Evolutionary conservation across 1,140 invertebrate species (phyloP).

Genomic region (Apolygus lucorum): DNA sequence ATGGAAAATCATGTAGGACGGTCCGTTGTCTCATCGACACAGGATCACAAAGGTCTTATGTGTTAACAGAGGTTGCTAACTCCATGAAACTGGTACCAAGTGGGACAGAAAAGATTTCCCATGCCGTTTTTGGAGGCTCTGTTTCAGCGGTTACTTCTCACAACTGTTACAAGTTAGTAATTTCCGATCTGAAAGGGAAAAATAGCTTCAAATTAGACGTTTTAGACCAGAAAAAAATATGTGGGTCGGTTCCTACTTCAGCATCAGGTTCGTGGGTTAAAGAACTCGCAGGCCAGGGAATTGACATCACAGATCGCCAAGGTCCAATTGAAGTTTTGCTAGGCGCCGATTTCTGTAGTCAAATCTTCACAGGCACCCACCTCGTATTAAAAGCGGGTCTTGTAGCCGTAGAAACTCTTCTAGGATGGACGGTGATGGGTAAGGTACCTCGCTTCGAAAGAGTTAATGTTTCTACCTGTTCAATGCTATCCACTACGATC

Average conservation of each 20-base stretch:
- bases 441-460: background rate
- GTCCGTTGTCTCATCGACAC: no score
- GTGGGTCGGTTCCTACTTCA: background rate
- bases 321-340: background rate
- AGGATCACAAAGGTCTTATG: no score
- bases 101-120: no score
- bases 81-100: no score
- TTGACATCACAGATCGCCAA: background rate
- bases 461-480: background rate
- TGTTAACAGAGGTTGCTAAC: no score
- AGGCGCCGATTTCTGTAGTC: background rate
- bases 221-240: background rate
- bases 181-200: no score
- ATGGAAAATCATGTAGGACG: no score
- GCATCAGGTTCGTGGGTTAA: background rate
- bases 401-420: background rate
- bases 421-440: background rate
- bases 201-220: background rate
- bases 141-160: no score
- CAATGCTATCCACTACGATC: background rate
- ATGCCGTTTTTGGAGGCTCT: no score
- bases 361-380: background rate
- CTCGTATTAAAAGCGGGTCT: background rate
- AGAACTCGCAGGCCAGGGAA: background rate
- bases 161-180: no score